Conservation (phyloP, 2,888 invertebrate species). For the Yponomeuta malinellus region DNA sequence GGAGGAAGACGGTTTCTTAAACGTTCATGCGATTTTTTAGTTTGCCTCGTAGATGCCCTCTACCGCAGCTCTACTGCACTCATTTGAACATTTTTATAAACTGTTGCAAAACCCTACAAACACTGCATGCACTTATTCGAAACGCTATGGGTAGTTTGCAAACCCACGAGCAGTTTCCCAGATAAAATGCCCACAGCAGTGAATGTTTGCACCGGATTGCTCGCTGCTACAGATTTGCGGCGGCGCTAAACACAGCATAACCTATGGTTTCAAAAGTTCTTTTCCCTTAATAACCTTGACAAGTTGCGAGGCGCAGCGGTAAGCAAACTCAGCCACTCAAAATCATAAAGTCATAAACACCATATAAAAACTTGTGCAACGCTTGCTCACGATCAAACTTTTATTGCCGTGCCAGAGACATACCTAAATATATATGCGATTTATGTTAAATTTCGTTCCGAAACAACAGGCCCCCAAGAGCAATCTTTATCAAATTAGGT, state of each 20-base stretch:
- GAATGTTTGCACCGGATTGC: conserved; percentile 20
- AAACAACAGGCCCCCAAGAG: not conserved
- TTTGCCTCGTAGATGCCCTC: too few relatives aligned
- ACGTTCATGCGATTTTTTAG: too few relatives aligned
- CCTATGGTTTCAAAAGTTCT: conserved; percentile 43
- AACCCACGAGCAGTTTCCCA: not conserved
- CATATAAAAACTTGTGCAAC: conserved; percentile 13
- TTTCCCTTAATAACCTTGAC: conserved; percentile 56
- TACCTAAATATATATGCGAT: not conserved
- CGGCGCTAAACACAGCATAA: conserved; percentile 28
- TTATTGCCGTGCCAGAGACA: not conserved
- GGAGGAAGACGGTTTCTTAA: too few relatives aligned
- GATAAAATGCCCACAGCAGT: conserved; percentile 17
- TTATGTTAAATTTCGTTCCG: not conserved
- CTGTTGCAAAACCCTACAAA: too few relatives aligned
- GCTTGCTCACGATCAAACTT: conserved; percentile 12
- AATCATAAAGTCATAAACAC: conserved; percentile 8
- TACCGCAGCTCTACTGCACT: too few relatives aligned
- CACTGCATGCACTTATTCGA: too few relatives aligned
- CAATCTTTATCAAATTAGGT: conserved; percentile 42
- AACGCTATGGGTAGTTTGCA: not conserved
- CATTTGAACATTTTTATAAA: too few relatives aligned
- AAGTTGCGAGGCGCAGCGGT: conserved; percentile 33
- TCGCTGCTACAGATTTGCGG: not conserved
- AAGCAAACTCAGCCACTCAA: conserved; percentile 14